Percentiles rank a stretch among this genome's conserved stretches.
phyloP scores from a whole-genome alignment of 2,888 invertebrate species.

The Monochamus alternatus region DNA sequence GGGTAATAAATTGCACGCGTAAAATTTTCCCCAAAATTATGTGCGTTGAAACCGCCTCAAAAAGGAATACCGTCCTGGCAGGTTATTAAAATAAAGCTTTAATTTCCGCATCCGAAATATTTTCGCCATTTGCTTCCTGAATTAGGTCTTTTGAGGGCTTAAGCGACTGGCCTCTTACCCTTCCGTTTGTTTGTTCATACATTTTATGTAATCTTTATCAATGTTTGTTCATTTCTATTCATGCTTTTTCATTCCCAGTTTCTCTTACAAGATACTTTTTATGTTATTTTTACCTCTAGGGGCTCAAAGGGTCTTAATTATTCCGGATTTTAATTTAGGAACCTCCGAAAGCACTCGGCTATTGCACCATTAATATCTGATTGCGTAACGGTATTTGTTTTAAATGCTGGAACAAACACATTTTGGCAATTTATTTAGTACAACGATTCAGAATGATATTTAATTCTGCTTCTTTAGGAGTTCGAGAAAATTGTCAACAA shows the following conservation, averaged over 20 bases:
- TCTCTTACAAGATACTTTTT: constrained; percentile 47
- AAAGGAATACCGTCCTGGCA: constrained; percentile 39
- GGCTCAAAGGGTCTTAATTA: constrained; percentile 21
- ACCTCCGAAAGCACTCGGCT: neutral
- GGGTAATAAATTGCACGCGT: neutral
- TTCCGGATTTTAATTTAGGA: constrained; percentile 6
- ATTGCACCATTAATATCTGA: too few relatives aligned
- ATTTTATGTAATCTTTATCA: constrained; percentile 69
- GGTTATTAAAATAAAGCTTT: constrained; percentile 48
- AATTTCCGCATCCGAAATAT: constrained; percentile 45
- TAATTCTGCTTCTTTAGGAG: too few relatives aligned
- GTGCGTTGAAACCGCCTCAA: constrained; percentile 25
- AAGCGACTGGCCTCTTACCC: constrained; percentile 60
- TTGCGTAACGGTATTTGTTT: too few relatives aligned
- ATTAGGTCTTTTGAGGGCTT: constrained; percentile 59
- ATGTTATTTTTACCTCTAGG: constrained; percentile 20
- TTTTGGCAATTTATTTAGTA: too few relatives aligned
- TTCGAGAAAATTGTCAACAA: too few relatives aligned
- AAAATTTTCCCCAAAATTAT: constrained; percentile 22
- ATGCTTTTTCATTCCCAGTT: constrained; percentile 60
- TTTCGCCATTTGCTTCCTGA: constrained; percentile 38
- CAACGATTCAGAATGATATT: too few relatives aligned
- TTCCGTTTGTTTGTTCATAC: constrained; percentile 74
- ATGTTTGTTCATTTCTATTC: constrained; percentile 69
- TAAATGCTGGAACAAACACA: too few relatives aligned